Conservation (phyloP, 92 coral and sea anemone genomes). For the Galaxea fascicularis region DNA sequence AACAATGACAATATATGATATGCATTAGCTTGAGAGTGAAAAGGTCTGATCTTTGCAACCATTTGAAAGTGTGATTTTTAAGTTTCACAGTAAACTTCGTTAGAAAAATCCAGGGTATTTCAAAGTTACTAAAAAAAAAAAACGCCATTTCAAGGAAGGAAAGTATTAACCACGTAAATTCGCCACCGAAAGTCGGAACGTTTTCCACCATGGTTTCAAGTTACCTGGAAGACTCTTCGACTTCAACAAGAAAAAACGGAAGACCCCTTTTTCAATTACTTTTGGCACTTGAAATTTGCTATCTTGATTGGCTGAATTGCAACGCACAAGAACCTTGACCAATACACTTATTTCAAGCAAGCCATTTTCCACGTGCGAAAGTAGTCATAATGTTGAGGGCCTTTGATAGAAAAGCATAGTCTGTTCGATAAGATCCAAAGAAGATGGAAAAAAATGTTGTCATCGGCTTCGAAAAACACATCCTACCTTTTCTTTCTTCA, state of each 20-base stretch:
- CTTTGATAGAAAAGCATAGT: constrained; percentile 12
- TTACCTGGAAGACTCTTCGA: constrained; percentile 16
- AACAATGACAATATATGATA: background rate
- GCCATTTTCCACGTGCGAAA: constrained; percentile 34
- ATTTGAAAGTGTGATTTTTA: background rate
- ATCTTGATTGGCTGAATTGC: constrained; percentile 15
- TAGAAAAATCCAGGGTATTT: background rate
- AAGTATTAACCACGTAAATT: background rate
- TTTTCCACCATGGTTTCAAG: constrained; percentile 26
- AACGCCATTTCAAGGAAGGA: background rate
- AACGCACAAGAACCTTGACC: constrained; percentile 5
- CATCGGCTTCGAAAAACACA: background rate
- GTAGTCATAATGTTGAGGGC: constrained; percentile 28
- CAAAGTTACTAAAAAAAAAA: background rate
- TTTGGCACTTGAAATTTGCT: background rate
- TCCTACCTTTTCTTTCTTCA: constrained; percentile 15
- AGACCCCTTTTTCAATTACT: background rate
- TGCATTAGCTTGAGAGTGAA: background rate
- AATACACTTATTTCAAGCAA: background rate
- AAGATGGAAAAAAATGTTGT: background rate
- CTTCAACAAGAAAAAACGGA: background rate
- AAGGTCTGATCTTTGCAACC: background rate
- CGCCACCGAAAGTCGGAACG: background rate
- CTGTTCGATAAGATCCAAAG: constrained; percentile 21
- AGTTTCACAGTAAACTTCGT: background rate